Conservation (phyloP, 2,888 invertebrate genomes). For the Ennomos quercinarius region DNA sequence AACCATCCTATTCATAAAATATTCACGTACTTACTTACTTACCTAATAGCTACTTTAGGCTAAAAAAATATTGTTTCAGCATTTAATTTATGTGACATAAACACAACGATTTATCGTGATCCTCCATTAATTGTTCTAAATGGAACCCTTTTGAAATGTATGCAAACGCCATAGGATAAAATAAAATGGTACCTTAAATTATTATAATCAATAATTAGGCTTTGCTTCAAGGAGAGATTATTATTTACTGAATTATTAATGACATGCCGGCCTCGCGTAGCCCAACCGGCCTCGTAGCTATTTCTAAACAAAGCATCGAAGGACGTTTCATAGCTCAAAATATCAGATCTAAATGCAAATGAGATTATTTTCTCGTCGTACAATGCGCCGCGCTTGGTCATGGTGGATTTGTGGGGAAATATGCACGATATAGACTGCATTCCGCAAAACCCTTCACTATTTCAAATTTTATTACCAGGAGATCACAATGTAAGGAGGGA, state of each 20-base stretch:
- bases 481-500: too few relatives aligned
- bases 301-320: constrained; percentile 64
- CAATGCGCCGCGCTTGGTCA: constrained; percentile 39
- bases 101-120: too few relatives aligned
- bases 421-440: background rate
- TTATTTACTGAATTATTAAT: constrained; percentile 52
- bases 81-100: too few relatives aligned
- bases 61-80: too few relatives aligned
- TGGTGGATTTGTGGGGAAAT: background rate
- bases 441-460: too few relatives aligned
- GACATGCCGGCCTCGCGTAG: constrained; percentile 52
- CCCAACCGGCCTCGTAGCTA: constrained; percentile 69
- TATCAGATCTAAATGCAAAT: constrained; percentile 70
- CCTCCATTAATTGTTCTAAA: too few relatives aligned
- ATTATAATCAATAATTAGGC: constrained; percentile 30
- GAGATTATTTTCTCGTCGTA: constrained; percentile 51
- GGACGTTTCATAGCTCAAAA: constrained; percentile 64
- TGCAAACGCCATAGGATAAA: too few relatives aligned
- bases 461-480: too few relatives aligned
- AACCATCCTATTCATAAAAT: too few relatives aligned
- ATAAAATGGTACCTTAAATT: constrained; percentile 49
- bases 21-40: too few relatives aligned
- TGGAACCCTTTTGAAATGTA: too few relatives aligned
- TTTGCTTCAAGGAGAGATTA: constrained; percentile 35
- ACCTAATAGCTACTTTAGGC: too few relatives aligned